Evolutionary conservation across 1,140 invertebrate species (phyloP), one percentile per base, ranked within the genome.

Genomic region (Ostrea edulis): DNA sequence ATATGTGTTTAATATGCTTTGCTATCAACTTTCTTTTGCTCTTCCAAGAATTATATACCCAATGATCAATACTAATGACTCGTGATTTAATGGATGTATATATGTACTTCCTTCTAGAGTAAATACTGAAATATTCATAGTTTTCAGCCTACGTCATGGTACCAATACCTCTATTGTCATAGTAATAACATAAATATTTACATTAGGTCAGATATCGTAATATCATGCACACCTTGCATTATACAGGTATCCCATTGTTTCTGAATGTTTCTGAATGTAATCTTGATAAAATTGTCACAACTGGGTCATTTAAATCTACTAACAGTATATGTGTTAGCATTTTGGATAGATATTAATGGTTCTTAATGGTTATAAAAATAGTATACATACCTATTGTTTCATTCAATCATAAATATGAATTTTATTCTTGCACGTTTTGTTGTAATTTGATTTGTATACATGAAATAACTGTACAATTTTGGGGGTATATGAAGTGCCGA

Each of bases 61-160:
- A 44, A 44, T 44, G 35, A 44, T 44, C 35, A 44, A 44, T 44
- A 44, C 35, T 44, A 44, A 44, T 44, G 1, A 44, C 35, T 44
- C 5, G 5, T 44, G 35, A 44, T 62, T 2, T 17, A 62, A 14
- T 0, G 14, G 14, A 62, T 62, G 17, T 62, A 62, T 29, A 25
- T 25, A 35, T 4, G 25, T 29, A 77, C 68, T 77, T 77, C 68
- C 68, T 77, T 9, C 22, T 77, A 2, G 22, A 14, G 2, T 22
- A 25, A 77, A 35, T 12, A 77, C 22, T 77, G 25, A 77, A 77
- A 77, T 77, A 77, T 77, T 77, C 25, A 77, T 77, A 25, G 14
- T 77, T 29, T 77, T 35, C 11, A 14, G 8, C 25, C 68, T 17
- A 14, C 25, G 3, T 29, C 29, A 35, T 2, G 14, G 29, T 35